Evolutionary conservation across 2,113 vertebrate species (phyloP).

Genomic region (Alethe castanea): DNA sequence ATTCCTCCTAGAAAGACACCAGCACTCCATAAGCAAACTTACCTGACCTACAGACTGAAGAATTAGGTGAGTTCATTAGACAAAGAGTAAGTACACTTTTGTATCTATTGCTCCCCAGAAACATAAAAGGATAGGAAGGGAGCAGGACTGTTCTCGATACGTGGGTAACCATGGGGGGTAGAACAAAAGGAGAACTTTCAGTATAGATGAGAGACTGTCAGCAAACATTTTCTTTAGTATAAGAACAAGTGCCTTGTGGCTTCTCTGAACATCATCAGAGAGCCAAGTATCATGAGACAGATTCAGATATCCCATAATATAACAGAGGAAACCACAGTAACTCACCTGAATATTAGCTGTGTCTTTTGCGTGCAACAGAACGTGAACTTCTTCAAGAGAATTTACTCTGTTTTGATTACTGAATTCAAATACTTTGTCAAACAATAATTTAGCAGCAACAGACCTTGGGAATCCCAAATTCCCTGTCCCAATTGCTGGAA

Average conservation of each 20-base stretch:
- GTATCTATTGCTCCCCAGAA: background rate
- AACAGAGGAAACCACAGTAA: background rate
- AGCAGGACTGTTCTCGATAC: background rate
- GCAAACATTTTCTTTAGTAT: background rate
- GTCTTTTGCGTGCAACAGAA: slow-evolving; percentile 80
- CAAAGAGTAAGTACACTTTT: background rate
- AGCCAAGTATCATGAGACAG: background rate
- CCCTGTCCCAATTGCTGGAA: slow-evolving; percentile 89
- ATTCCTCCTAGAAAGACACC: background rate
- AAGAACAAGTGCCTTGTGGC: background rate
- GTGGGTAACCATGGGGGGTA: background rate
- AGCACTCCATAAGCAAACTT: background rate
- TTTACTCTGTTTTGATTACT: slow-evolving; percentile 66
- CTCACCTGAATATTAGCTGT: slow-evolving; percentile 78
- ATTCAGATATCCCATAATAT: background rate
- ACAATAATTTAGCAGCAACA: slow-evolving; percentile 73
- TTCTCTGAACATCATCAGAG: background rate
- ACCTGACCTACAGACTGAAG: background rate
- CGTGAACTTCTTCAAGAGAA: slow-evolving; percentile 77
- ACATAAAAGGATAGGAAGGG: background rate
- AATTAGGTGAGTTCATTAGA: background rate
- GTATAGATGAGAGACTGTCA: background rate
- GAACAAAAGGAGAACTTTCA: background rate
- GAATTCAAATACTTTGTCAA: slow-evolving; percentile 78
- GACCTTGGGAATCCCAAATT: slow-evolving; percentile 81